Evolutionary conservation across 2,113 vertebrate species (phyloP).

Genomic region (Caloenas nicobarica): DNA sequence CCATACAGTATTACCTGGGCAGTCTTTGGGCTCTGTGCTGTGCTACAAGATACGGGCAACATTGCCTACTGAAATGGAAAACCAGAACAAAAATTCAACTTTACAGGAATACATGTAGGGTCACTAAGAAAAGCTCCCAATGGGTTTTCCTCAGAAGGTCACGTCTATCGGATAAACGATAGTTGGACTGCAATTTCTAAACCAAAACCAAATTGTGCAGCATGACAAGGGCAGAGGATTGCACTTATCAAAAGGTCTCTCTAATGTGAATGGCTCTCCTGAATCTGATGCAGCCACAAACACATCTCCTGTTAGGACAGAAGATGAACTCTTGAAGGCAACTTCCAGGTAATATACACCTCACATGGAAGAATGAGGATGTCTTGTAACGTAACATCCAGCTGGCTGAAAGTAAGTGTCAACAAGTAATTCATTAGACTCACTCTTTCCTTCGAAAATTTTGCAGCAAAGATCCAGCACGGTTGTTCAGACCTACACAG

Average conservation of each 20-base stretch:
- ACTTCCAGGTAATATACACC: background rate
- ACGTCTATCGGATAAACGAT: background rate
- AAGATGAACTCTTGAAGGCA: background rate
- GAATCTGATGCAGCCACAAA: background rate
- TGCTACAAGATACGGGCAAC: background rate
- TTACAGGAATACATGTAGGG: background rate
- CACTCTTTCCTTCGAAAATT: background rate
- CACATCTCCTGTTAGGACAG: background rate
- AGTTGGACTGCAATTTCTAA: background rate
- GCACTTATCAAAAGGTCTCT: background rate
- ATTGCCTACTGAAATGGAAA: background rate
- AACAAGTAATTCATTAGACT: background rate
- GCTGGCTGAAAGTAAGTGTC: background rate
- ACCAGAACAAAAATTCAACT: background rate
- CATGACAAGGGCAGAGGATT: background rate
- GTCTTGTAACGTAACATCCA: background rate
- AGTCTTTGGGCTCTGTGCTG: background rate
- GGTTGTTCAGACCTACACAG: background rate
- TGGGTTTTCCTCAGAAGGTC: background rate
- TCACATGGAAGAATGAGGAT: background rate
- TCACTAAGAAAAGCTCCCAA: background rate
- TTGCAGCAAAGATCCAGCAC: background rate
- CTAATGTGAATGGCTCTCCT: background rate
- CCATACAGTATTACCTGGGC: background rate
- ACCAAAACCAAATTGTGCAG: background rate